A percentile compares a stretch with the other conserved stretches of the same genome.
phyloP scores from a whole-genome alignment of 2,888 invertebrate genomes.

The Chymomyza procnemis region DNA sequence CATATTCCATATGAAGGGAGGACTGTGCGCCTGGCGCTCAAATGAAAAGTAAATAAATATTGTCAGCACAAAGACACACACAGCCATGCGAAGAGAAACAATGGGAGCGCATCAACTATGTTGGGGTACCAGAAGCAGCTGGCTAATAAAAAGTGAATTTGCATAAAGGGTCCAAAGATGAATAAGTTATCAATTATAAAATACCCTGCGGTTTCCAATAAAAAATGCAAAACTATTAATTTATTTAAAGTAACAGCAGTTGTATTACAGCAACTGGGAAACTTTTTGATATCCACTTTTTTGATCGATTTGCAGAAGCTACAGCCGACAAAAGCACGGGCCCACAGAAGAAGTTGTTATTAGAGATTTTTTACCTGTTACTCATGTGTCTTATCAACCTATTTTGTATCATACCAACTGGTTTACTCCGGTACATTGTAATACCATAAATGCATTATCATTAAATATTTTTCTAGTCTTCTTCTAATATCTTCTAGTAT shows the following conservation, averaged over 20 bases:
- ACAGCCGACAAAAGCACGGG: too few relatives aligned
- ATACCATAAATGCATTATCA: too few relatives aligned
- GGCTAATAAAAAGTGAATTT: constrained; percentile 57
- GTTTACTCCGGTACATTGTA: too few relatives aligned
- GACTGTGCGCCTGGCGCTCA: constrained; percentile 35
- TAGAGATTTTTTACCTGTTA: too few relatives aligned
- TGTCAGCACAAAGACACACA: constrained; percentile 28
- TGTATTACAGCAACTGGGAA: neutral
- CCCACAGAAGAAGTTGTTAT: too few relatives aligned
- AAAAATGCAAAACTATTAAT: too few relatives aligned
- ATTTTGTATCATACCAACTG: too few relatives aligned
- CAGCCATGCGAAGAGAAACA: neutral
- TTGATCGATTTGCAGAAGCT: too few relatives aligned
- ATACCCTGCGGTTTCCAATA: constrained; percentile 18
- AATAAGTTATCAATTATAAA: neutral
- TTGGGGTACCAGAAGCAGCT: constrained; percentile 33
- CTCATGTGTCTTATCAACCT: too few relatives aligned
- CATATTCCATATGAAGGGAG: neutral
- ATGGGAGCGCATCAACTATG: constrained; percentile 10
- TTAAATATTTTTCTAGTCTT: too few relatives aligned
- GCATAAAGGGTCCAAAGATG: constrained; percentile 53
- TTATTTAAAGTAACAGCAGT: neutral
- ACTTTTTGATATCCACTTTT: neutral
- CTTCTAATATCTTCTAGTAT: too few relatives aligned
- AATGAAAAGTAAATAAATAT: constrained; percentile 70